Conservation (phyloP, 2,888 invertebrate genomes). For the Hyalella azteca region DNA sequence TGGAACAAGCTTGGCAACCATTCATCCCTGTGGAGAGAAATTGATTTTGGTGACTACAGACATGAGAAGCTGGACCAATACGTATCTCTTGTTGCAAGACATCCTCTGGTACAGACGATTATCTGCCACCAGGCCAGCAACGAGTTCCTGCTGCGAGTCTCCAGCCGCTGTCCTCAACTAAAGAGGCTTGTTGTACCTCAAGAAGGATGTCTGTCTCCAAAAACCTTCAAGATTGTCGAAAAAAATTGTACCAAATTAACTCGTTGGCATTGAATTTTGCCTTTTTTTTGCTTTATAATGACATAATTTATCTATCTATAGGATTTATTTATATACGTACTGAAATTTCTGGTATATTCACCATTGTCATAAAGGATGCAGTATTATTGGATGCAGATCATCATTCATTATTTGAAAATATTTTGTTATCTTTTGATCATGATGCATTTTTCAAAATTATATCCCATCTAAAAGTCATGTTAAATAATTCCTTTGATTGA, state of each 20-base stretch:
- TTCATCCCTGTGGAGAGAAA: background rate
- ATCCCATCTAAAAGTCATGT: too few species aligned
- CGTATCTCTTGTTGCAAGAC: background rate
- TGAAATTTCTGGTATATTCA: too few species aligned
- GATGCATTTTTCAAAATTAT: too few species aligned
- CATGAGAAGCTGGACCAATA: background rate
- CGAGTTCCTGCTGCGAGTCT: background rate
- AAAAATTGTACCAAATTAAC: background rate
- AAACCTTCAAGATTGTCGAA: background rate
- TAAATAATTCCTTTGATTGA: too few species aligned
- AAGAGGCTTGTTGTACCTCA: background rate
- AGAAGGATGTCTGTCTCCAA: background rate
- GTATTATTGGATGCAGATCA: too few species aligned
- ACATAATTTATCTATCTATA: too few species aligned
- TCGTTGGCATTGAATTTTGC: background rate
- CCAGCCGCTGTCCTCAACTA: background rate
- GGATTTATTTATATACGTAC: too few species aligned
- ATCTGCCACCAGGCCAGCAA: background rate
- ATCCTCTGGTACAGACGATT: background rate
- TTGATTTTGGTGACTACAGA: background rate
- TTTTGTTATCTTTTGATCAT: too few species aligned
- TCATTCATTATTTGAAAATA: too few species aligned
- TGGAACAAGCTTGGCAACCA: background rate
- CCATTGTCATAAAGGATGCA: too few species aligned
- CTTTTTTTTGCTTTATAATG: too few species aligned